Percentiles rank a stretch among this genome's conserved stretches.
These are phyloP conservation scores for Sarcophaga subvicina DNA, from an alignment of 2,888 invertebrate species.

Conservation along the genomic window DNA sequence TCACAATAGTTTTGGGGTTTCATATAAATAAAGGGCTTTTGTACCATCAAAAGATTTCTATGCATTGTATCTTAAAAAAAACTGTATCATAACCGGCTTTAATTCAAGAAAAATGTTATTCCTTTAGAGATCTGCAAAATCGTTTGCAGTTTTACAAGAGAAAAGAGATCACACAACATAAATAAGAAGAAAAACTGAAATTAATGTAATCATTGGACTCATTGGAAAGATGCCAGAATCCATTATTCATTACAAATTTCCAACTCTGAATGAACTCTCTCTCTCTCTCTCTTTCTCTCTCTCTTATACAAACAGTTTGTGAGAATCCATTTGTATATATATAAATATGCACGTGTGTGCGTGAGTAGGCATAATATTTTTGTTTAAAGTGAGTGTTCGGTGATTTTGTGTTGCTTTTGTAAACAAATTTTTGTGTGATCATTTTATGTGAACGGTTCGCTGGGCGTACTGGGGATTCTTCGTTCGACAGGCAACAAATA, in stretches of 20 bases:
- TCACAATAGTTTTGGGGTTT: no score
- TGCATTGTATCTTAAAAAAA: no score
- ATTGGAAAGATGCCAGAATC: conserved; percentile 23
- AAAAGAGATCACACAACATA: neutral
- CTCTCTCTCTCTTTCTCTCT: no score
- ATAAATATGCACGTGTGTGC: neutral
- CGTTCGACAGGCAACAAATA: conserved; percentile 43
- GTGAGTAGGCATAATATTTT: conserved; percentile 2
- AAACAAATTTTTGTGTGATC: neutral
- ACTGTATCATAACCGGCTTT: no score
- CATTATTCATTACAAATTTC: conserved; percentile 9
- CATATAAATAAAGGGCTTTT: no score
- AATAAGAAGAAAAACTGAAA: neutral
- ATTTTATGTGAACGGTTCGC: conserved; percentile 40
- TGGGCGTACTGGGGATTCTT: conserved; percentile 52
- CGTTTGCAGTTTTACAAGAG: neutral
- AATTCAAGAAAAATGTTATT: neutral
- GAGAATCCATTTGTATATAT: neutral
- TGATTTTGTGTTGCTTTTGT: no score
- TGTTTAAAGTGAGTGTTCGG: no score
- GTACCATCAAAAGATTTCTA: no score
- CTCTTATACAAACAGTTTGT: no score
- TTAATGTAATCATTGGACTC: neutral
- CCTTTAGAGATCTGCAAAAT: neutral
- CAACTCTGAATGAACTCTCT: conserved; percentile 25